Conservation (phyloP, 2,797 vertebrate species). For the Cyclura pinguis region DNA sequence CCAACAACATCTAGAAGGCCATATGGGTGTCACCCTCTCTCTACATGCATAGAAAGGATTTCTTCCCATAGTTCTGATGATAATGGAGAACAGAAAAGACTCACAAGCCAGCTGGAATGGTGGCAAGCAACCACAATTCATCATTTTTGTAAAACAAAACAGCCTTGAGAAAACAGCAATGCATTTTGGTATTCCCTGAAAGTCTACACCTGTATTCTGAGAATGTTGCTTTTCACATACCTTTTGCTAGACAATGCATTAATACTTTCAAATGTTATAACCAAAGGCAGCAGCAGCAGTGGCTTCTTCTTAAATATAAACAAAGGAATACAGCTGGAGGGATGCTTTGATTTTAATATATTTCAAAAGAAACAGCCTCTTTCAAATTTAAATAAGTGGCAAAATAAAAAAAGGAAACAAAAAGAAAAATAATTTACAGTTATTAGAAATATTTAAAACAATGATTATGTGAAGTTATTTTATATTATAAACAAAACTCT, state of each 20-base stretch:
- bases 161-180: neutral
- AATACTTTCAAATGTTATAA: neutral
- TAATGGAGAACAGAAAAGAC: neutral
- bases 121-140: neutral
- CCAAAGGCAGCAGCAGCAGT: neutral
- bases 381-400: slow-evolving; percentile 18
- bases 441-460: slow-evolving; percentile 45
- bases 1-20: too few relatives aligned
- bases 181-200: neutral
- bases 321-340: neutral
- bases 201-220: neutral
- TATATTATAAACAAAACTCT: slow-evolving; percentile 47
- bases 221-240: neutral
- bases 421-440: slow-evolving; percentile 51
- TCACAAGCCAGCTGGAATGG: neutral
- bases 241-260: neutral
- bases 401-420: slow-evolving; percentile 12
- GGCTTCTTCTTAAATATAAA: neutral
- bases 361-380: slow-evolving; percentile 26
- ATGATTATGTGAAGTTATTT: slow-evolving; percentile 13
- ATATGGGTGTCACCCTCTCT: too few relatives aligned
- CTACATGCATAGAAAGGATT: neutral
- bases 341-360: slow-evolving; percentile 43
- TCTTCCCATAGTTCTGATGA: neutral
- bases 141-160: neutral